Evolutionary conservation across 2,797 vertebrate species (phyloP).

Genomic region (Prionace glauca): DNA sequence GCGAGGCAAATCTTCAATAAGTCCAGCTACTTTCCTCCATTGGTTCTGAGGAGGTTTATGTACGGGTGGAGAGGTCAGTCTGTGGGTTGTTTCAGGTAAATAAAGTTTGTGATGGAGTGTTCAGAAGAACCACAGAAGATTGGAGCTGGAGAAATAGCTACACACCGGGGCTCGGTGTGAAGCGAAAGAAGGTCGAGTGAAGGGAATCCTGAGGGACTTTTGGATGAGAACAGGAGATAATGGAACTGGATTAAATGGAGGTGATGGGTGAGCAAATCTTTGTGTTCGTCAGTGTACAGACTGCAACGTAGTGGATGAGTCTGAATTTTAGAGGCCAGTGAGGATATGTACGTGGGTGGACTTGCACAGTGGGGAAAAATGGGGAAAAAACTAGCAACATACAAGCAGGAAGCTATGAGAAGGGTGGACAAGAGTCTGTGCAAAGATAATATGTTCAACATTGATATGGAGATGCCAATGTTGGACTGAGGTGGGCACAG

Average conservation of each 20-base stretch:
- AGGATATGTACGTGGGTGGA: not conserved
- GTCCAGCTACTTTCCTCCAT: no score
- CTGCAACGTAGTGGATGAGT: not conserved
- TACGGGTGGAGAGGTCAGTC: not conserved
- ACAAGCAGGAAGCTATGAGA: not conserved
- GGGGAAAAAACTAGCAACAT: not conserved
- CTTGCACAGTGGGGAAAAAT: not conserved
- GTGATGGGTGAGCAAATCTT: no score
- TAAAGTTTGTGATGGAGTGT: not conserved
- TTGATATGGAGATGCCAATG: no score
- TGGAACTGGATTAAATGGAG: not conserved
- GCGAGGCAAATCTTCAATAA: no score
- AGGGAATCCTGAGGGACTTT: not conserved
- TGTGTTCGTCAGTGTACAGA: not conserved
- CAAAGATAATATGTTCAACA: not conserved
- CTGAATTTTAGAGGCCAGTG: not conserved
- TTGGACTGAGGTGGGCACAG: no score
- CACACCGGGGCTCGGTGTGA: not conserved
- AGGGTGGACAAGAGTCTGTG: not conserved
- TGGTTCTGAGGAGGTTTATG: not conserved
- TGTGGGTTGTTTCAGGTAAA: not conserved
- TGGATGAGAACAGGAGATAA: not conserved
- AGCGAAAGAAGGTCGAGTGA: not conserved
- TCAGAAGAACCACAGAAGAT: not conserved
- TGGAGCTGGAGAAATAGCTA: no score